Conservation (phyloP, 2,888 invertebrate species). For the Acleris holmiana region DNA sequence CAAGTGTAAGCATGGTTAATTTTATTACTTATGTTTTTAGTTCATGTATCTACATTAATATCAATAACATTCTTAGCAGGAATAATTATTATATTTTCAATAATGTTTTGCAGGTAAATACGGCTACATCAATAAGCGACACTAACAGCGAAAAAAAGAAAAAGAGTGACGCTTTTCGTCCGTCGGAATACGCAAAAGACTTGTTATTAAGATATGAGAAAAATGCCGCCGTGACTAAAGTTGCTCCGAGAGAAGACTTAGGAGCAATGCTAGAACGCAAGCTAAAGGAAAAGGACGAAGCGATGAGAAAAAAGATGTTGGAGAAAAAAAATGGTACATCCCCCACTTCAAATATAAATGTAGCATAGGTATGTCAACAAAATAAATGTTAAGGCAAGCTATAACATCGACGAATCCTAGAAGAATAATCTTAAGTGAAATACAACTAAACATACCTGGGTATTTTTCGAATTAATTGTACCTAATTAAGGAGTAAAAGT, state of each 20-base stretch:
- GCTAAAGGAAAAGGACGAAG: conserved; percentile 49
- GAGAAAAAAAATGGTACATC: conserved; percentile 2
- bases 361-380: not conserved
- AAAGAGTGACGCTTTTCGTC: conserved; percentile 36
- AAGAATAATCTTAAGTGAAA: too few relatives aligned
- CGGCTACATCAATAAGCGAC: conserved; percentile 3
- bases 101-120: conserved; percentile 10
- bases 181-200: conserved; percentile 51
- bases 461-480: too few relatives aligned
- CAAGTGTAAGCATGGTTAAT: conserved; percentile 18
- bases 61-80: not conserved
- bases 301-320: conserved; percentile 28
- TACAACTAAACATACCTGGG: too few relatives aligned
- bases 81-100: not conserved
- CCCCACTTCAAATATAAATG: not conserved
- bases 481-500: too few relatives aligned
- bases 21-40: not conserved
- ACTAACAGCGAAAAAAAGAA: conserved; percentile 4
- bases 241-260: conserved; percentile 33
- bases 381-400: not conserved
- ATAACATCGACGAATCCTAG: too few relatives aligned
- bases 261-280: conserved; percentile 46
- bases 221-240: conserved; percentile 37
- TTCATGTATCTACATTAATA: not conserved
- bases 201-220: conserved; percentile 48